A percentile compares a stretch with the other conserved stretches of the same genome.
Conservation (phyloP, 2,113 vertebrate species). For the Natator depressus region DNA sequence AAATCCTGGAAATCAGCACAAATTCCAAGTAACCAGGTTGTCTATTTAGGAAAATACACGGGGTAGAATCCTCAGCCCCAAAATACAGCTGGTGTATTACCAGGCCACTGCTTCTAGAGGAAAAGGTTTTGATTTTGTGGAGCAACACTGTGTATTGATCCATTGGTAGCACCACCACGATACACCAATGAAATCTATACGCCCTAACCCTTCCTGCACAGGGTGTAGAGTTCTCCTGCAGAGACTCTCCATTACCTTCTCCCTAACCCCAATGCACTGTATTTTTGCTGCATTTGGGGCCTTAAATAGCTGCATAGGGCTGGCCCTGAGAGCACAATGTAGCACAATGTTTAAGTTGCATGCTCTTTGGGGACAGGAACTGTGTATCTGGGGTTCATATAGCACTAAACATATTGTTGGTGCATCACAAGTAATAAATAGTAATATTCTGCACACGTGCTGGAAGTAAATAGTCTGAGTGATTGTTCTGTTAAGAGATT, state of each 20-base stretch:
- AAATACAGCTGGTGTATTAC: not conserved
- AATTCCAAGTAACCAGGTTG: fast-evolving
- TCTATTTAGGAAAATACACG: too few species aligned
- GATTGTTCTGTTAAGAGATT: not conserved
- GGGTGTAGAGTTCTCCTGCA: not conserved
- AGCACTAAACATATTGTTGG: fast-evolving
- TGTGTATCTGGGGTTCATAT: not conserved
- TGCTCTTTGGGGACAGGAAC: fast-evolving
- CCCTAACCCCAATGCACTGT: fast-evolving
- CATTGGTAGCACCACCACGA: not conserved
- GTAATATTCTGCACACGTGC: fast-evolving
- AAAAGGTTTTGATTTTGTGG: not conserved
- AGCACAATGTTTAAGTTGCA: fast-evolving
- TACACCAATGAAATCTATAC: not conserved
- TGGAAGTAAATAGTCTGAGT: not conserved
- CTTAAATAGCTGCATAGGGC: not conserved
- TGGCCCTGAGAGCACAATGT: too few species aligned
- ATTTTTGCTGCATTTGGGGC: not conserved
- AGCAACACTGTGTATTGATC: not conserved
- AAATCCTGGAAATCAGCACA: not conserved
- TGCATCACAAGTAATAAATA: not conserved
- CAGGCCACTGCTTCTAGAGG: not conserved
- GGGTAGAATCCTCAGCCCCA: too few species aligned
- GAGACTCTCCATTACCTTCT: not conserved
- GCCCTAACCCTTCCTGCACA: not conserved